phyloP scores from a whole-genome alignment of 2,797 vertebrate genomes.

The Phoebastria nigripes region DNA sequence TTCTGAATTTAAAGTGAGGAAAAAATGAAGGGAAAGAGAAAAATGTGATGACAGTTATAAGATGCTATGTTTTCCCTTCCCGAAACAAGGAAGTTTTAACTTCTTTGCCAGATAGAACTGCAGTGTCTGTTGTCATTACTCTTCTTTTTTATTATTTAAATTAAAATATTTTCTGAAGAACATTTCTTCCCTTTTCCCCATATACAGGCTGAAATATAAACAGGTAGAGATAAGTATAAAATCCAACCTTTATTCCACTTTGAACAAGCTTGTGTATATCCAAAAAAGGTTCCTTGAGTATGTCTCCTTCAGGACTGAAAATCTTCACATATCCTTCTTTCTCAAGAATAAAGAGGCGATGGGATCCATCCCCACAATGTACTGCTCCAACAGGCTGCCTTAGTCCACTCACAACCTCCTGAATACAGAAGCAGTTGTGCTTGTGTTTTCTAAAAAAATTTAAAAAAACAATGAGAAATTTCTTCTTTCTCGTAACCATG shows the following conservation, averaged over 20 bases:
- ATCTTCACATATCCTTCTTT: slow-evolving; percentile 94
- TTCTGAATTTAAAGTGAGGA: neutral
- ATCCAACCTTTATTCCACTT: slow-evolving; percentile 93
- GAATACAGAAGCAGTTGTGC: slow-evolving; percentile 96
- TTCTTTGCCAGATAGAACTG: neutral
- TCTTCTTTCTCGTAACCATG: neutral
- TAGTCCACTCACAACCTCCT: slow-evolving; percentile 91
- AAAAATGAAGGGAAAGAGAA: neutral
- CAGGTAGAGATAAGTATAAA: slow-evolving; percentile 46
- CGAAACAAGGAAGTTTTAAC: neutral
- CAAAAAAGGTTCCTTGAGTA: slow-evolving; percentile 94
- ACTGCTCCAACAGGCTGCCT: slow-evolving; percentile 89
- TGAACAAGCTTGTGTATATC: slow-evolving; percentile 99
- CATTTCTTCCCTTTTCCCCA: neutral
- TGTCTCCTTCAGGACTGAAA: slow-evolving; percentile 86
- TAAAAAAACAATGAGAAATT: neutral
- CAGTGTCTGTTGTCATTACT: neutral
- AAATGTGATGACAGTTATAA: neutral
- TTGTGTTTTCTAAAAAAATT: slow-evolving; percentile 90
- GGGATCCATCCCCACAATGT: slow-evolving; percentile 92
- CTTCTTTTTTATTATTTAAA: neutral
- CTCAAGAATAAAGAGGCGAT: slow-evolving; percentile 95
- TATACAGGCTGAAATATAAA: neutral
- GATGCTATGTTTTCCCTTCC: neutral
- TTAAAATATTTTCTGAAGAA: neutral